Evolutionary conservation across 2,888 invertebrate genomes (phyloP).

Genomic region (Microdon myrmicae): DNA sequence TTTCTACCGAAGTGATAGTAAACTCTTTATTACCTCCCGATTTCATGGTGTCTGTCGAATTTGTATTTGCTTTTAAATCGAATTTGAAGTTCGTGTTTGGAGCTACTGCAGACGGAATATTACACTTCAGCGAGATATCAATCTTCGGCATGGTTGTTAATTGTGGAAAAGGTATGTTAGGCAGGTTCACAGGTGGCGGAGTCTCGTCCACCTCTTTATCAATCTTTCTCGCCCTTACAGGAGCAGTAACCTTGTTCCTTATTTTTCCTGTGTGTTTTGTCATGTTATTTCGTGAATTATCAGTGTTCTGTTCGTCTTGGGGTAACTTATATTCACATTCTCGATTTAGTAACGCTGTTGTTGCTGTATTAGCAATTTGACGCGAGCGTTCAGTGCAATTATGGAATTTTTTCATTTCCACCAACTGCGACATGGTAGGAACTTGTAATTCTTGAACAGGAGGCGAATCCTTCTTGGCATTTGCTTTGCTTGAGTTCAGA

Average conservation of each 20-base stretch:
- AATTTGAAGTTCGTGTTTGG: conserved; percentile 66
- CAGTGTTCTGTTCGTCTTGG: conserved; percentile 1
- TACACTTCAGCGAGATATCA: conserved; percentile 61
- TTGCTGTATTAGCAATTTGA: conserved; percentile 67
- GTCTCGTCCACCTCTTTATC: conserved; percentile 62
- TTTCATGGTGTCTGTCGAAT: conserved; percentile 22
- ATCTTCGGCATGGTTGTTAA: conserved; percentile 64
- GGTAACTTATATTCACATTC: conserved; percentile 55
- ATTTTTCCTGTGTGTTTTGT: conserved; percentile 54
- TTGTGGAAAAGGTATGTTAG: conserved; percentile 66
- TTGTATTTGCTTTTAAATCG: conserved; percentile 60
- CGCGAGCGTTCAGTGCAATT: conserved; percentile 71
- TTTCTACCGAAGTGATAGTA: not conserved
- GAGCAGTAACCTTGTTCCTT: conserved; percentile 52
- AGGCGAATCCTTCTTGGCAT: conserved; percentile 39
- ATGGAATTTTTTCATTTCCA: conserved; percentile 73
- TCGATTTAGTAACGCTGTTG: conserved; percentile 34
- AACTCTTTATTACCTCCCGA: conserved; percentile 13
- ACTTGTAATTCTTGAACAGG: conserved; percentile 69
- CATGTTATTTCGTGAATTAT: conserved; percentile 17
- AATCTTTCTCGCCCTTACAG: conserved; percentile 35
- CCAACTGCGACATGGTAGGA: conserved; percentile 73
- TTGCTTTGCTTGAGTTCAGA: conserved; percentile 39
- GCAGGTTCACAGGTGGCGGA: conserved; percentile 68
- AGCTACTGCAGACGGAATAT: conserved; percentile 63